phyloP scores from a whole-genome alignment of 2,113 vertebrate genomes.

The Zeus faber region DNA sequence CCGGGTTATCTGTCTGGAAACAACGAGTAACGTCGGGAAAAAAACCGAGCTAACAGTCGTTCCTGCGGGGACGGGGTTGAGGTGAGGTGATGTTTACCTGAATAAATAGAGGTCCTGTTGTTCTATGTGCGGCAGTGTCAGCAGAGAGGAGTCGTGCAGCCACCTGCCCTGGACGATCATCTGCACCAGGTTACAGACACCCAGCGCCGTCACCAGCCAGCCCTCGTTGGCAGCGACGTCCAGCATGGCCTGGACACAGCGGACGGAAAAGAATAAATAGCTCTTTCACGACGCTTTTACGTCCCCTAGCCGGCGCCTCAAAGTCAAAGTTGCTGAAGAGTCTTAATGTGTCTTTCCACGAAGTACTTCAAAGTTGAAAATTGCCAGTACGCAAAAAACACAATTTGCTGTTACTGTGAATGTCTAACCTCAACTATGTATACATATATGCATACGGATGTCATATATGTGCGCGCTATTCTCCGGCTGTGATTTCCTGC shows the following conservation, averaged over 20 bases:
- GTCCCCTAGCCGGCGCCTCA: too few species aligned
- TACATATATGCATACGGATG: too few species aligned
- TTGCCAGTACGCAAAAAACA: too few species aligned
- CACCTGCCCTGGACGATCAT: conserved; percentile 95
- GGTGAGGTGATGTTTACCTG: conserved; percentile 67
- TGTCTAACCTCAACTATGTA: background rate
- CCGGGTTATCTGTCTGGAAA: background rate
- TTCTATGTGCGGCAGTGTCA: conserved; percentile 88
- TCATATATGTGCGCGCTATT: background rate
- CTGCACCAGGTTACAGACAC: conserved; percentile 89
- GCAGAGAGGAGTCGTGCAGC: conserved; percentile 87
- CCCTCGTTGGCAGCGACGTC: conserved; percentile 91
- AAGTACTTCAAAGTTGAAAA: too few species aligned
- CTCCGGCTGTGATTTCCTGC: background rate
- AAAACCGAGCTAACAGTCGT: background rate
- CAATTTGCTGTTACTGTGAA: background rate
- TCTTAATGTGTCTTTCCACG: too few species aligned
- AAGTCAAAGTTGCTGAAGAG: too few species aligned
- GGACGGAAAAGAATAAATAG: too few species aligned
- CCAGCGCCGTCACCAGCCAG: conserved; percentile 88
- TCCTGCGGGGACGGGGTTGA: too few species aligned
- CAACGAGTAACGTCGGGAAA: background rate
- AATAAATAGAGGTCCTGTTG: conserved; percentile 87
- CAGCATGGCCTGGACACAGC: conserved; percentile 86
- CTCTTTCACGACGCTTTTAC: too few species aligned